Conservation (phyloP, 2,888 invertebrate species). For the Xanthostigma xanthostigma region DNA sequence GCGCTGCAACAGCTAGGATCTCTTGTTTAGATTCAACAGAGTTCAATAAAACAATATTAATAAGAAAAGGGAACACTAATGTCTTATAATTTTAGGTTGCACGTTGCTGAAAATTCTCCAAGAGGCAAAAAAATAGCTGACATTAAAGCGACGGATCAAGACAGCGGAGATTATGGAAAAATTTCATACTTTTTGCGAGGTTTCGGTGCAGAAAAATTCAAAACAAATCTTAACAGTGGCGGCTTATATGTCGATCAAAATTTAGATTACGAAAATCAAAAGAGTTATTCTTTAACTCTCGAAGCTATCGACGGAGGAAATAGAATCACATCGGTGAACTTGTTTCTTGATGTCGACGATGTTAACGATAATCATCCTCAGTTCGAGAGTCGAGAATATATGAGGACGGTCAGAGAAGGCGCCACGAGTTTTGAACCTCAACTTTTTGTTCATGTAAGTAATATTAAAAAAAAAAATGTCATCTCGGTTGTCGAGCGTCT, state of each 20-base stretch:
- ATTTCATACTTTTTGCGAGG: slow-evolving; percentile 62
- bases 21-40: too few relatives aligned
- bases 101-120: slow-evolving; percentile 48
- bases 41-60: too few relatives aligned
- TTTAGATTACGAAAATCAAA: slow-evolving; percentile 67
- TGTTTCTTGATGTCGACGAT: slow-evolving; percentile 55
- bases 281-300: slow-evolving; percentile 62
- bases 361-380: slow-evolving; percentile 63
- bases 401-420: slow-evolving; percentile 61
- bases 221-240: slow-evolving; percentile 48
- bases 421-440: slow-evolving; percentile 65
- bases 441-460: slow-evolving; percentile 37
- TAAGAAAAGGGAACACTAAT: too few relatives aligned
- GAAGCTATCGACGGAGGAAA: slow-evolving; percentile 74
- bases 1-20: too few relatives aligned
- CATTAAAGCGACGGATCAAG: slow-evolving; percentile 53
- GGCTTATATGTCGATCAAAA: slow-evolving; percentile 46
- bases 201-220: slow-evolving; percentile 63
- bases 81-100: slow-evolving; percentile 23
- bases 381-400: slow-evolving; percentile 55
- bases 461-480: not conserved
- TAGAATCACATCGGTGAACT: slow-evolving; percentile 49
- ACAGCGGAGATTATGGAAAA: slow-evolving; percentile 55
- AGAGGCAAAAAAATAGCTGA: slow-evolving; percentile 46
- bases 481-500: not conserved